Evolutionary conservation across 2,888 invertebrate species (phyloP).

Genomic region (Bimastos eiseni): DNA sequence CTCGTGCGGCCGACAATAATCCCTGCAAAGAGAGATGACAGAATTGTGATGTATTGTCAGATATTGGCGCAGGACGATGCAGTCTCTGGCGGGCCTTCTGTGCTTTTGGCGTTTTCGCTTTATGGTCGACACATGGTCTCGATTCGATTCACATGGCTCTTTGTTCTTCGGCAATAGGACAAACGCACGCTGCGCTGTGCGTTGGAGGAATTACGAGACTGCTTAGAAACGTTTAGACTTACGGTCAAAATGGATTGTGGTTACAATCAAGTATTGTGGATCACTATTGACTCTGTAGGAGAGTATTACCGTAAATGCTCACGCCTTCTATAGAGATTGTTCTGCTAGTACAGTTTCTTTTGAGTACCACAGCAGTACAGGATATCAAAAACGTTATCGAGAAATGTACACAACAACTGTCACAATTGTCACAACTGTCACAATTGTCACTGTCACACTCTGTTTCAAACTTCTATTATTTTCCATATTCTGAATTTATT

Average conservation of each 20-base stretch:
- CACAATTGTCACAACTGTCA: too few relatives aligned
- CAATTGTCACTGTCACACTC: too few relatives aligned
- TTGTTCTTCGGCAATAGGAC: background rate
- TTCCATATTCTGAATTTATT: too few relatives aligned
- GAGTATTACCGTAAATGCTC: too few relatives aligned
- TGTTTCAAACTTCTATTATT: too few relatives aligned
- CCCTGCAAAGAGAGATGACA: background rate
- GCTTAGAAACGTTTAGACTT: background rate
- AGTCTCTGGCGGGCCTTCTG: background rate
- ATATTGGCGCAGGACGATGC: background rate
- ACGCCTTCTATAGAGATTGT: too few relatives aligned
- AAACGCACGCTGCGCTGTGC: background rate
- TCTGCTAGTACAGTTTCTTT: too few relatives aligned
- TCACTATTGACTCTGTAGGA: background rate
- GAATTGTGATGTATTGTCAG: conserved; percentile 1
- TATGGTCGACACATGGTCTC: conserved; percentile 5
- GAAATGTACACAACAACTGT: too few relatives aligned
- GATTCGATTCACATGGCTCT: background rate
- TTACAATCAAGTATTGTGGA: background rate
- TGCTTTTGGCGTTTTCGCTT: background rate
- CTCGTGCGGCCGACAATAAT: background rate
- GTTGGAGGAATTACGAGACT: background rate
- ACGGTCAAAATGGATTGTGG: background rate
- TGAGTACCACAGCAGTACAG: too few relatives aligned
- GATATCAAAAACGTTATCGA: too few relatives aligned